Evolutionary conservation across 2,888 invertebrate species (phyloP), one percentile per base, ranked within the genome.

Genomic region (Agrotis ipsilon): DNA sequence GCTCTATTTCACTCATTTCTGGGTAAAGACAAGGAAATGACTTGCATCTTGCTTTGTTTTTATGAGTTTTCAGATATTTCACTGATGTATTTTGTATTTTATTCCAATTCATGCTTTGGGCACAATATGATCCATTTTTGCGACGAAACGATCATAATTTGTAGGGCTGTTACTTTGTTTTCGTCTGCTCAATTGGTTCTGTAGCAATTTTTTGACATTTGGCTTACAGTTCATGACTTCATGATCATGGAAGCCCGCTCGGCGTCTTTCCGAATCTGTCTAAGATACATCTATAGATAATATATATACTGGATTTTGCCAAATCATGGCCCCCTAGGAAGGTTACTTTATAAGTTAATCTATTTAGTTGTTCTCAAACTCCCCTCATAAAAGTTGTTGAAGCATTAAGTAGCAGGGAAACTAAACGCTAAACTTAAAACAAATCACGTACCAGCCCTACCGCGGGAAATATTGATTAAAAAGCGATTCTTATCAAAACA

Each of bases 401-500:
- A 70, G 39, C 64, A 58, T 77, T 39, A 51, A 74, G 6, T n/a
- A 19, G n/a, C 19, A 27, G 39, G 52, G 19, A 46, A 32, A 63
- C 21, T 48, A 27, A 66, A 76, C 49, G 67, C 63, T 32, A 54
- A 72, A 63, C 43, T 39, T 51, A 45, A 51, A 60, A 54, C 21
- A 55, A 27, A 7, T 24, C 51, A 32, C 58, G 52, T 52, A 51
- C 39, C 57, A 70, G 46, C 63, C 62, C 69, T 72, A 58, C 46
- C 24, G n/a, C 48, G 55, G 45, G 58, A 78, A 78, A 77, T 81
- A 83, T 82, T 80, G 77, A 79, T 83, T 78, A 64, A 68, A 76
- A 75, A 75, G 21, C 65, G 86, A 86, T 87, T 73, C 75, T 87
- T 86, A 88, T 88, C 86, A 82, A 82, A 82, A 79, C 81, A 63